Evolutionary conservation across 2,888 invertebrate species (phyloP), one percentile per base, ranked within the genome.

Genomic region (Acronicta psi): DNA sequence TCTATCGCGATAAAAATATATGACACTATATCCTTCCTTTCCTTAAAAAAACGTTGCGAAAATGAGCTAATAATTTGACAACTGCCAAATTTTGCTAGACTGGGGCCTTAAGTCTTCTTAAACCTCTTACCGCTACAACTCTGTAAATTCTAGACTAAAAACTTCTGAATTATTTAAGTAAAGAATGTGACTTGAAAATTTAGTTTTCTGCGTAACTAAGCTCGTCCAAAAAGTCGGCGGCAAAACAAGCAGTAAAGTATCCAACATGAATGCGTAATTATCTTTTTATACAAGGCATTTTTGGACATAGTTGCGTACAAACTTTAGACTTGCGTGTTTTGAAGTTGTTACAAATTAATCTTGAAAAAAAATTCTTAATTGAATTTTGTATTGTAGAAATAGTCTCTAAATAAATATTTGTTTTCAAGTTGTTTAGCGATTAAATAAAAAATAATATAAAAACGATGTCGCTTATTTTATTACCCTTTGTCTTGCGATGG

Each of bases 181-280:
- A 53, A 47, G n/a, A 34, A 47, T 34, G 37, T 36, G 13, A 31
- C 16, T 10, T 8, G n/a, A 43, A 38, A 57, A 40, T 36, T 46
- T 25, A 37, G 11, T 34, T 18, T 9, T 29, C n/a, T 37, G 9
- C 13, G 0, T 17, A 41, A 18, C n/a, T 41, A 16, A 25, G 31
- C 46, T 44, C 13, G n/a, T n/a, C 13, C 6, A 29, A 51, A n/a
- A 31, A 29, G 6, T 46, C 18, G 38, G 17, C 14, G 43, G 37
- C 23, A 25, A 40, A 61, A 59, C 25, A 58, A 50, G 37, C n/a
- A 53, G 17, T 31, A 18, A 44, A 59, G 53, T 53, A 55, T 41
- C 18, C 46, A 40, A 51, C 40, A 54, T 31, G 61, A 62, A 62
- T 62, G 13, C 46, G 38, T 62, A 62, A 70, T 54, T 56, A 58